phyloP scores from a whole-genome alignment of 2,113 vertebrate species.

The Atrichornis clamosus region DNA sequence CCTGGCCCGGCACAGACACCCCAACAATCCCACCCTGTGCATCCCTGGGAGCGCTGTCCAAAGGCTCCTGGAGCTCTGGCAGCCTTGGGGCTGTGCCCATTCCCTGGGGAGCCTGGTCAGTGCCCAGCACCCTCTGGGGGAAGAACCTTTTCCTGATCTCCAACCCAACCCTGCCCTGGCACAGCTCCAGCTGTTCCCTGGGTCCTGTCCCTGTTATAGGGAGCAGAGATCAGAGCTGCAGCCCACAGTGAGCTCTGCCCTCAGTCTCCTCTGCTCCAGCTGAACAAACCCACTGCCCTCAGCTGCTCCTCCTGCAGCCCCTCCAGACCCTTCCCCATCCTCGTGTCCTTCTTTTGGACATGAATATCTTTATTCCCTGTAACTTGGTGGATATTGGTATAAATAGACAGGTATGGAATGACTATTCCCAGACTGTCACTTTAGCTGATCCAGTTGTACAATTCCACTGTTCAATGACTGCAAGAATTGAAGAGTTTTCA shows the following conservation, averaged over 20 bases:
- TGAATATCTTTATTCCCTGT: background rate
- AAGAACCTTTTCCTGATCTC: background rate
- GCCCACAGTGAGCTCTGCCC: background rate
- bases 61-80: background rate
- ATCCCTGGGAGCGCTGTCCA: accelerated
- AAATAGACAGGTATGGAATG: background rate
- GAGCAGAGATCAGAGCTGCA: background rate
- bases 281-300: background rate
- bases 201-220: background rate
- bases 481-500: background rate
- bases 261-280: background rate
- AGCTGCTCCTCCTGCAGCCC: accelerated
- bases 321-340: background rate
- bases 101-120: background rate
- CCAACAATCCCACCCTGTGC: background rate
- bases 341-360: background rate
- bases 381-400: background rate
- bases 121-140: background rate
- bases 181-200: background rate
- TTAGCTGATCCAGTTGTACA: background rate
- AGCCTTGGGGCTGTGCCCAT: background rate
- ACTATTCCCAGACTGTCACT: background rate
- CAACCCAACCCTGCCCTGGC: background rate
- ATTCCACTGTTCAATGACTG: background rate
- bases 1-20: background rate